phyloP scores from a whole-genome alignment of 2,888 invertebrate genomes.

The Orthonychiurus folsomi region DNA sequence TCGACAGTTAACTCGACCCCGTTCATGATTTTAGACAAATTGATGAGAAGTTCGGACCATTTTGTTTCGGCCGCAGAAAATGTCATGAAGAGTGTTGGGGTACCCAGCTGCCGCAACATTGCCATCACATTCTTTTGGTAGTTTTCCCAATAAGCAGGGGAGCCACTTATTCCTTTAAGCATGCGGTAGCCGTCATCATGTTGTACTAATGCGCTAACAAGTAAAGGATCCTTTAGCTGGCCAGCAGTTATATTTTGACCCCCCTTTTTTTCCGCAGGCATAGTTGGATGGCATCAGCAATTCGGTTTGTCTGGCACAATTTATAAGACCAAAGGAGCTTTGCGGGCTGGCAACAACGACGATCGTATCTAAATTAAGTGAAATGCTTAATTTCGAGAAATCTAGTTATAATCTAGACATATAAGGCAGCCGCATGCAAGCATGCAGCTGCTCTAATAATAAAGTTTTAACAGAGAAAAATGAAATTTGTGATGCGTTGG shows the following conservation, averaged over 20 bases:
- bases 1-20: conserved; percentile 8
- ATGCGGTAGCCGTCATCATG: conserved; percentile 24
- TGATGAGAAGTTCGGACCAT: conserved; percentile 13
- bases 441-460: no score
- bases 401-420: no score
- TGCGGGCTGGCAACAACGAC: neutral
- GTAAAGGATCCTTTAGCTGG: neutral
- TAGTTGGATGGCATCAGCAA: conserved; percentile 10
- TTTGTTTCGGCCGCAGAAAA: conserved; percentile 15
- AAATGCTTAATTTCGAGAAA: no score
- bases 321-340: conserved; percentile 18
- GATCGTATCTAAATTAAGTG: conserved; percentile 1
- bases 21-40: conserved; percentile 9
- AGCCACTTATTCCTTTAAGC: conserved; percentile 16
- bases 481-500: no score
- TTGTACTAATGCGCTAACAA: conserved; percentile 10
- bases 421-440: no score
- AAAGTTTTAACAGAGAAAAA: no score
- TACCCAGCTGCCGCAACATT: conserved; percentile 18
- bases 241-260: conserved; percentile 15
- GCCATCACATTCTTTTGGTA: conserved; percentile 16
- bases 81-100: conserved; percentile 14
- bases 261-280: conserved; percentile 16
- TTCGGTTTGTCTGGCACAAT: conserved; percentile 8
- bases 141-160: conserved; percentile 22